These are phyloP conservation scores for Drosophila kikkawai DNA, from an alignment of 1,140 invertebrate species.

Conservation along the genomic window DNA sequence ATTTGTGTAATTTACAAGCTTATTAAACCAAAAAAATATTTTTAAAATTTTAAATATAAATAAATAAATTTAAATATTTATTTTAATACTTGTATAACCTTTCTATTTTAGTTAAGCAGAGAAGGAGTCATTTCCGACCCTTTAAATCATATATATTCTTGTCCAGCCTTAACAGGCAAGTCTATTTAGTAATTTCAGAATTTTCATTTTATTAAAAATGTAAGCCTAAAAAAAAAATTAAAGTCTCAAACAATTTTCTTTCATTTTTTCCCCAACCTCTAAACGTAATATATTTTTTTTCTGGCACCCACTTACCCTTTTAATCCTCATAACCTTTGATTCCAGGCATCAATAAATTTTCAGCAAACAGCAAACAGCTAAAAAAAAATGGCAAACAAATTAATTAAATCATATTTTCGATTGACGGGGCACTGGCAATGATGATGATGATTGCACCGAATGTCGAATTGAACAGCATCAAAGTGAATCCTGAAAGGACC, in stretches of 20 bases:
- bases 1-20: background rate
- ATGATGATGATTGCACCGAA: constrained; percentile 39
- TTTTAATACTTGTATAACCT: too few relatives aligned
- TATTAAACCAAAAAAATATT: too few relatives aligned
- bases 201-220: too few relatives aligned
- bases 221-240: background rate
- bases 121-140: too few relatives aligned
- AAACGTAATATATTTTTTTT: background rate
- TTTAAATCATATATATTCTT: too few relatives aligned
- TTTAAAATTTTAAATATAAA: background rate
- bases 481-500: constrained; percentile 73
- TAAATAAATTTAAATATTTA: too few relatives aligned
- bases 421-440: constrained; percentile 68
- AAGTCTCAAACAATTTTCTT: background rate
- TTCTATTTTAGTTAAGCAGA: too few relatives aligned
- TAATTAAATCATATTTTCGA: constrained; percentile 79
- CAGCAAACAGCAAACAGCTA: constrained; percentile 17
- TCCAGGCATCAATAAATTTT: constrained; percentile 30
- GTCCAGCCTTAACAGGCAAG: too few relatives aligned
- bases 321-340: background rate
- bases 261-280: background rate
- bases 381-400: constrained; percentile 68
- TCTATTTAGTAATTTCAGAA: too few relatives aligned
- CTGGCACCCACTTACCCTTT: background rate
- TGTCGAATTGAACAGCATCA: constrained; percentile 58